These are phyloP conservation scores for Andrena flavipes DNA, from an alignment of 2,888 invertebrate genomes.

Conservation along the genomic window DNA sequence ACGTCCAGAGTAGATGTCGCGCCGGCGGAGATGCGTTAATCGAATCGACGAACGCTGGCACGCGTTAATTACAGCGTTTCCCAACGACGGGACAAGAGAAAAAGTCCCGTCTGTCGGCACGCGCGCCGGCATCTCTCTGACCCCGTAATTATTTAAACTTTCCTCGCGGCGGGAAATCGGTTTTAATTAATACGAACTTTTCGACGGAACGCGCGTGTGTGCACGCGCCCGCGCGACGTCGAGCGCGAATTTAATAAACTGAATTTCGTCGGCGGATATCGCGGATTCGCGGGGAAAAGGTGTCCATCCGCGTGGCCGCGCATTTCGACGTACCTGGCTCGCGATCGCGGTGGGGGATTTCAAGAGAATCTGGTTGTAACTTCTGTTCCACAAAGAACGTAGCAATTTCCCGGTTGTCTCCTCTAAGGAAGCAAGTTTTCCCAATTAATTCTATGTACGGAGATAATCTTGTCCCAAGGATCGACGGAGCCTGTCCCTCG, in stretches of 20 bases:
- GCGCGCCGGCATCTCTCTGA: neutral
- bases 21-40: slow-evolving; percentile 12
- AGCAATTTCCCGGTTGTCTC: neutral
- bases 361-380: slow-evolving; percentile 5
- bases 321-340: slow-evolving; percentile 19
- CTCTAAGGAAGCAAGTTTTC: neutral
- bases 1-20: neutral
- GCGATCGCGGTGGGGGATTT: slow-evolving; percentile 1
- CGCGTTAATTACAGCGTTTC: slow-evolving; percentile 30
- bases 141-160: slow-evolving; percentile 60
- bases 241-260: slow-evolving; percentile 59
- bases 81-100: neutral
- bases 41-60: neutral
- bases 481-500: neutral
- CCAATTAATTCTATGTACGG: neutral
- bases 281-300: neutral
- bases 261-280: slow-evolving; percentile 33
- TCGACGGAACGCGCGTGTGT: neutral
- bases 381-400: neutral
- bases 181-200: slow-evolving; percentile 65
- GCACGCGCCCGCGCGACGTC: slow-evolving; percentile 42
- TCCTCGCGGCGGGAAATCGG: slow-evolving; percentile 42
- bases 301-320: slow-evolving; percentile 15
- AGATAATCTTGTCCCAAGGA: neutral
- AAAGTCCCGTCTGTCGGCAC: slow-evolving; percentile 9